Evolutionary conservation across 2,113 vertebrate species (phyloP), one percentile per base, ranked within the genome.

Genomic region (Dasyornis broadbenti): DNA sequence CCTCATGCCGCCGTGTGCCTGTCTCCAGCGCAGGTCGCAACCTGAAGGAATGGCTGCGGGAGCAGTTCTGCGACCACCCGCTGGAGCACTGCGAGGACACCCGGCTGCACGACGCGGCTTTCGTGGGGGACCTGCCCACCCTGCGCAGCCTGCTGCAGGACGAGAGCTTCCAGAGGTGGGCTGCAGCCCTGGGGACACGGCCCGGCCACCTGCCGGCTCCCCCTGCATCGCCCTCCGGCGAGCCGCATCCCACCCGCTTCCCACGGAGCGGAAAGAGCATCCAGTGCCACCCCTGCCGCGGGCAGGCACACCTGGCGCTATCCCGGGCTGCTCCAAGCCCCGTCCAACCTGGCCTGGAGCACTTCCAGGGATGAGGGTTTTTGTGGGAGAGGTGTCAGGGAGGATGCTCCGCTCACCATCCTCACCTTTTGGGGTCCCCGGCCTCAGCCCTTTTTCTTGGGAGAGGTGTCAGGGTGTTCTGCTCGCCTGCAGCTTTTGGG

Each of bases 31-130:
- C 97, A 99, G 99, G 99, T 96, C 98, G 98, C 28, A 98, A 99
- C 97, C 98, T 99, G 94, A 99, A 99, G 97, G 98, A 99, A 94
- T 99, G 99, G 99, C 98, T 99, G 63, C 97, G 98, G 97, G 99
- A 99, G 91, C 99, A 99, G 97, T 99, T 99, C 79, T 99, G 99
- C 71, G 98, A 99, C 97, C 98, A 98, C n/a, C 98, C 99, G 2
- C 91, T 98, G 65, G 99, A 99, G 93, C 98, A 96, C 96, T 98
- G 98, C 60, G 98, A 99, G 52, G 99, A 99, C 96, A 98, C 98
- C 27, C 97, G 99, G 61, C 98, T 99, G 49, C 99, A 99, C 56
- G 99, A 99, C 1, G 99, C 99, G 1, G 99, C 99, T 78, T 99
- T 99, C 7, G 98, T 98, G 13, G 99, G 99, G 9, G 99, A 99